phyloP scores from a whole-genome alignment of 2,113 vertebrate genomes.

The Siniperca knerii region DNA sequence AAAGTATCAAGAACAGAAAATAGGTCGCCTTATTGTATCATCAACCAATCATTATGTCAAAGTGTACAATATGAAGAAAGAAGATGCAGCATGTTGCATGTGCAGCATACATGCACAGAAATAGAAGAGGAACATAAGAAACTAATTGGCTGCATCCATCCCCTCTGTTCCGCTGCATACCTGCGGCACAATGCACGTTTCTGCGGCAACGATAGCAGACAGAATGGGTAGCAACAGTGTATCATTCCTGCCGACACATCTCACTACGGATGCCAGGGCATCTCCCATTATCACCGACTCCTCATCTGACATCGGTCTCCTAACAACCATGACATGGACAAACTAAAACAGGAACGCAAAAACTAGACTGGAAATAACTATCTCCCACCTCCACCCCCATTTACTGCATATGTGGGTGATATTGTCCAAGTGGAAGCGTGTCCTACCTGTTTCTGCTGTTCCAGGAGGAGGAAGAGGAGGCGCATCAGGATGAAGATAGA shows the following conservation, averaged over 20 bases:
- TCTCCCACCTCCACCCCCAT: not conserved
- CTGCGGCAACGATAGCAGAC: slow-evolving; percentile 53
- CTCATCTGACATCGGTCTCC: slow-evolving; percentile 28
- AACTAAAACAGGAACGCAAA: not conserved
- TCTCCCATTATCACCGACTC: slow-evolving; percentile 28
- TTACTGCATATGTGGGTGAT: slow-evolving; percentile 22
- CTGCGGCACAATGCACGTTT: slow-evolving; percentile 58
- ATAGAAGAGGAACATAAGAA: not conserved
- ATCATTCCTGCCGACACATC: slow-evolving; percentile 51
- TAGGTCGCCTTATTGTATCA: slow-evolving; percentile 22
- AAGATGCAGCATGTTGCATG: not conserved
- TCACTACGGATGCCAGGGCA: slow-evolving; percentile 55
- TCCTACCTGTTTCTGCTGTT: slow-evolving; percentile 71
- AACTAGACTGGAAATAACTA: not conserved
- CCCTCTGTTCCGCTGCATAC: slow-evolving; percentile 41
- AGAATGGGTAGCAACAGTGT: slow-evolving; percentile 63
- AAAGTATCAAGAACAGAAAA: slow-evolving; percentile 14
- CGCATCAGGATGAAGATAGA: slow-evolving; percentile 57
- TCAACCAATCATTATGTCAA: not conserved
- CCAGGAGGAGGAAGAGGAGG: slow-evolving; percentile 48
- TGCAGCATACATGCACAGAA: not conserved
- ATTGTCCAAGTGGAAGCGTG: slow-evolving; percentile 27
- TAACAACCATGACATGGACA: slow-evolving; percentile 30
- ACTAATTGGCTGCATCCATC: slow-evolving; percentile 19
- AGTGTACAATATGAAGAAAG: not conserved